These are phyloP conservation scores for Oxyruncus cristatus DNA, from an alignment of 2,113 vertebrate genomes.

Conservation along the genomic window DNA sequence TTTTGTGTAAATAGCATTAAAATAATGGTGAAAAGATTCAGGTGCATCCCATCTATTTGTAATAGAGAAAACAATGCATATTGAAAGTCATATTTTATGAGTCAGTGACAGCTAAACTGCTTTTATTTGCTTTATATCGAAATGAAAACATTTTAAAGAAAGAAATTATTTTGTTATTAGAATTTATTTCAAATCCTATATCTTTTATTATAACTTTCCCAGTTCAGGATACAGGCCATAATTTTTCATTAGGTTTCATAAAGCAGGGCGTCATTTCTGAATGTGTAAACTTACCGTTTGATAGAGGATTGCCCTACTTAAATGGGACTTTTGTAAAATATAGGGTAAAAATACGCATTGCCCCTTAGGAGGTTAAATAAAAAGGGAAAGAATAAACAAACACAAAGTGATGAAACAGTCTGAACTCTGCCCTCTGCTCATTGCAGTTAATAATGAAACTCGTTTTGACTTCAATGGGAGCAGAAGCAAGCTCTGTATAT, in stretches of 20 bases:
- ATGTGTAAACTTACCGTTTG: not conserved
- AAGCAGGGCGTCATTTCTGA: not conserved
- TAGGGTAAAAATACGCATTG: not conserved
- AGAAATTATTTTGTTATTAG: constrained; percentile 40
- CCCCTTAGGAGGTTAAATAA: constrained; percentile 37
- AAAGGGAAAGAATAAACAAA: constrained; percentile 17
- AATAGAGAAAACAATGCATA: not conserved
- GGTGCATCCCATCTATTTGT: not conserved
- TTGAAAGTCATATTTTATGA: not conserved
- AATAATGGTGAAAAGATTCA: not conserved
- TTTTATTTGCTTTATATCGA: constrained; percentile 11
- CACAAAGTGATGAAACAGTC: constrained; percentile 11
- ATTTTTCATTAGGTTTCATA: constrained; percentile 33
- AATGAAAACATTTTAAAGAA: constrained; percentile 16
- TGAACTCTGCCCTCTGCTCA: constrained; percentile 42
- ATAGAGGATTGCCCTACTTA: not conserved
- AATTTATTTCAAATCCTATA: constrained; percentile 52
- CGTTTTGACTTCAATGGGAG: constrained; percentile 10
- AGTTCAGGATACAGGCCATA: not conserved
- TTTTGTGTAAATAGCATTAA: constrained; percentile 39
- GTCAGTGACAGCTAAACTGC: not conserved
- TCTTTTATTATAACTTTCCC: constrained; percentile 9
- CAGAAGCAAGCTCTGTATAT: constrained; percentile 60
- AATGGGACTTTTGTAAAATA: not conserved
- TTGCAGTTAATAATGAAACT: constrained; percentile 59